phyloP scores from a whole-genome alignment of 2,888 invertebrate genomes.

The Isoperla grammatica region DNA sequence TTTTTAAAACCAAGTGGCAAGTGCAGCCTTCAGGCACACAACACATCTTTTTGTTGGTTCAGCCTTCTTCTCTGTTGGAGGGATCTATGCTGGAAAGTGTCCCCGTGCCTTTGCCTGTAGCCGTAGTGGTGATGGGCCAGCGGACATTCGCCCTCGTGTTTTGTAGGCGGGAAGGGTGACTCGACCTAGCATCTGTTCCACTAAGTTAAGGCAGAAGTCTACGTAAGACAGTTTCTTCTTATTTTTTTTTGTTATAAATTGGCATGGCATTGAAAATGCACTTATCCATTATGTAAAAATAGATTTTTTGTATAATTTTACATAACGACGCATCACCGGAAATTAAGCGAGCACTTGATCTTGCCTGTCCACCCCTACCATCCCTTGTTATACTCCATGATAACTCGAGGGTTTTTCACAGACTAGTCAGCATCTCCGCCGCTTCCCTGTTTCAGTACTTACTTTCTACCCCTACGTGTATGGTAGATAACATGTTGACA shows the following conservation, averaged over 20 bases:
- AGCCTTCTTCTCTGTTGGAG: constrained; percentile 19
- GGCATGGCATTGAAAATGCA: constrained; percentile 27
- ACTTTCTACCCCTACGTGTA: constrained; percentile 27
- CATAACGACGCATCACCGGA: constrained; percentile 30
- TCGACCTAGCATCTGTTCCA: constrained; percentile 27
- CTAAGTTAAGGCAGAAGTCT: constrained; percentile 28
- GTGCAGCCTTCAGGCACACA: no score
- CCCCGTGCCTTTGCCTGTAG: constrained; percentile 29
- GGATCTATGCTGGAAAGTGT: constrained; percentile 31
- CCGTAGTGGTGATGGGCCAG: constrained; percentile 25
- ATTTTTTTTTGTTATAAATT: neutral
- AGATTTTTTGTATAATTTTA: constrained; percentile 32
- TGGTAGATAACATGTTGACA: constrained; percentile 30
- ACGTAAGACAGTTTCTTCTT: constrained; percentile 24
- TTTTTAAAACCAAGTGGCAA: no score
- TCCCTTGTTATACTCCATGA: constrained; percentile 33
- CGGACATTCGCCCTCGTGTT: constrained; percentile 28
- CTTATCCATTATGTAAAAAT: constrained; percentile 30
- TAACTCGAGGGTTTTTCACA: constrained; percentile 29
- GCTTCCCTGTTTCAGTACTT: constrained; percentile 12
- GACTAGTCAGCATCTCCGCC: neutral
- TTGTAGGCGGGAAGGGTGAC: constrained; percentile 30
- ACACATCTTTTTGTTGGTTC: no score
- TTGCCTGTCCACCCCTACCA: constrained; percentile 31
- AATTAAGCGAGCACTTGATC: constrained; percentile 31